These are phyloP conservation scores for Nothoprocta perdicaria DNA, from an alignment of 2,113 vertebrate species.

Conservation along the genomic window DNA sequence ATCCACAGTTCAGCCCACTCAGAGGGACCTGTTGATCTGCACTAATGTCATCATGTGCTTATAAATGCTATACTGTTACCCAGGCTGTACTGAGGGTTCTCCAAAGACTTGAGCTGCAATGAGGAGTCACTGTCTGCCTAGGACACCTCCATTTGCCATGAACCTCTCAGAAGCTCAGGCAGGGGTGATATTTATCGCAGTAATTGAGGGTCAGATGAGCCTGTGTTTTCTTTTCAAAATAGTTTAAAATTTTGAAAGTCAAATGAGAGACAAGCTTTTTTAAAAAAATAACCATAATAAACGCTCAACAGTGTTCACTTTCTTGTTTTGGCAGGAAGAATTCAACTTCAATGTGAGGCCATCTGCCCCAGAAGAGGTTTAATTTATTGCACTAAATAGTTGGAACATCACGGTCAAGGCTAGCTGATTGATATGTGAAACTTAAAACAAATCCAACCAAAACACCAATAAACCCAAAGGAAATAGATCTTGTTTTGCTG, in stretches of 20 bases:
- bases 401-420: neutral
- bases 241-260: neutral
- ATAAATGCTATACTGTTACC: neutral
- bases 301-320: neutral
- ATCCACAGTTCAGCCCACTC: neutral
- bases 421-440: conserved; percentile 12
- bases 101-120: neutral
- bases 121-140: neutral
- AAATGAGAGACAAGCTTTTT: neutral
- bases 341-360: neutral
- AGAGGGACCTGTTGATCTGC: neutral
- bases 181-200: neutral
- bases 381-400: neutral
- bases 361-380: neutral
- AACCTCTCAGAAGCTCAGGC: neutral
- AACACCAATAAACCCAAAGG: conserved; percentile 24
- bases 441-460: conserved; percentile 4
- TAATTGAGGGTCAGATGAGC: neutral
- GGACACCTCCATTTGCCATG: neutral
- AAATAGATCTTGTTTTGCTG: conserved; percentile 53
- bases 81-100: neutral
- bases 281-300: neutral
- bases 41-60: neutral
- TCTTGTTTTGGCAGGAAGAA: neutral
- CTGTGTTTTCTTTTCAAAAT: neutral